Conservation (phyloP, 2,113 vertebrate species). For the Pampusana beccarii region DNA sequence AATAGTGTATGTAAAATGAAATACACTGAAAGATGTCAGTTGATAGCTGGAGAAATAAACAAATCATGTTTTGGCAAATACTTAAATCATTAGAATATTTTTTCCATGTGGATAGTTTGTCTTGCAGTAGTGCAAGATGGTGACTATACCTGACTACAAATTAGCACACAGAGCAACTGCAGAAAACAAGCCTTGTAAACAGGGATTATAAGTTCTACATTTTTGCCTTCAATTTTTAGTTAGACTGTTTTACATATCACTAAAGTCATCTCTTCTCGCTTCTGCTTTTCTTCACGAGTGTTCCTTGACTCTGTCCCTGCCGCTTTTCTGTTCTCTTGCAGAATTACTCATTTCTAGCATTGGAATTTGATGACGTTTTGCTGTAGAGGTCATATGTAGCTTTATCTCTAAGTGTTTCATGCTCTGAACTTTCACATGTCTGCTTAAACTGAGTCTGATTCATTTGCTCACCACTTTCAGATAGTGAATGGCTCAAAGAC, state of each 20-base stretch:
- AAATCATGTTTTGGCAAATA: neutral
- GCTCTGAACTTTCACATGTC: neutral
- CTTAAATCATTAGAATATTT: neutral
- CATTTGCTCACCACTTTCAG: neutral
- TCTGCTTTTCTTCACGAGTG: neutral
- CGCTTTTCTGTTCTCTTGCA: neutral
- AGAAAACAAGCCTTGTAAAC: neutral
- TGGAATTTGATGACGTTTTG: neutral
- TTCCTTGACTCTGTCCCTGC: neutral
- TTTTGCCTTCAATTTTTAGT: neutral
- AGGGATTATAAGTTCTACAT: neutral
- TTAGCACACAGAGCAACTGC: neutral
- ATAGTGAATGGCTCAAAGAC: neutral
- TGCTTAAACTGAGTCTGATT: neutral
- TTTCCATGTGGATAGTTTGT: neutral
- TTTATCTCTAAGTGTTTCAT: neutral
- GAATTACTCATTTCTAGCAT: neutral
- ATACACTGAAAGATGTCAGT: neutral
- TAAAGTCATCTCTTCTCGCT: neutral
- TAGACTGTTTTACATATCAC: neutral
- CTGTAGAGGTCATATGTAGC: neutral
- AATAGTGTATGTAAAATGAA: neutral
- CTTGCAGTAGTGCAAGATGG: neutral
- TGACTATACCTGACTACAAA: neutral
- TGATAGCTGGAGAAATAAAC: neutral